These are phyloP conservation scores for Lasioglossum villosulum DNA, from an alignment of 2,888 invertebrate species.

Conservation along the genomic window DNA sequence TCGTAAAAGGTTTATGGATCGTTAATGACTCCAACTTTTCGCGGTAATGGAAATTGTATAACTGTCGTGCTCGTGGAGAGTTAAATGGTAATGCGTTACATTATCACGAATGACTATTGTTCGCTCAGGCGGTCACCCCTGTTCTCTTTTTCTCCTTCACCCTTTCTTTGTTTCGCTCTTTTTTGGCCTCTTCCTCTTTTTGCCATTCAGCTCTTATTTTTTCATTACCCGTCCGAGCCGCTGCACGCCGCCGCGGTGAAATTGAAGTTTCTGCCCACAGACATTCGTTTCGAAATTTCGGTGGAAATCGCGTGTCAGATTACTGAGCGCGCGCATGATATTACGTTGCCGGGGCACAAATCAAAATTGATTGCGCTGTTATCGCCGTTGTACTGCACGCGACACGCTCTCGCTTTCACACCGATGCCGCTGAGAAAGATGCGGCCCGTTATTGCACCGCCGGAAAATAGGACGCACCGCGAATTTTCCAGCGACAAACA, in stretches of 20 bases:
- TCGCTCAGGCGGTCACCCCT: background rate
- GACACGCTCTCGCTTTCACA: background rate
- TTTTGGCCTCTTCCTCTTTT: constrained; percentile 6
- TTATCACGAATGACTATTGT: constrained; percentile 17
- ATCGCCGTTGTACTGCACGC: constrained; percentile 26
- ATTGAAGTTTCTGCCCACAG: constrained; percentile 19
- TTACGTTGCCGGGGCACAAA: constrained; percentile 28
- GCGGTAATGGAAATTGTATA: constrained; percentile 41
- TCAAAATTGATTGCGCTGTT: constrained; percentile 54
- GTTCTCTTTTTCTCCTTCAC: background rate
- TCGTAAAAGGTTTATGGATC: constrained; percentile 49
- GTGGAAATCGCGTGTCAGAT: constrained; percentile 23
- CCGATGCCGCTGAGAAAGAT: constrained; percentile 18
- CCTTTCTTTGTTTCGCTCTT: no score
- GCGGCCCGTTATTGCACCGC: constrained; percentile 31
- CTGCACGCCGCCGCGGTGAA: background rate
- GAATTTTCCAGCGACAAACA: background rate
- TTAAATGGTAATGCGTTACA: constrained; percentile 30
- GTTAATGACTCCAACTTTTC: constrained; percentile 50
- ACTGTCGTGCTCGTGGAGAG: constrained; percentile 29
- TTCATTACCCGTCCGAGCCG: constrained; percentile 7
- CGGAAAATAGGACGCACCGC: background rate
- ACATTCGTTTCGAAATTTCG: constrained; percentile 26
- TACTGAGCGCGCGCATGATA: constrained; percentile 22
- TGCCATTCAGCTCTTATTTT: constrained; percentile 19